Evolutionary conservation across 2,888 invertebrate species (phyloP).

Genomic region (Pteria penguin): DNA sequence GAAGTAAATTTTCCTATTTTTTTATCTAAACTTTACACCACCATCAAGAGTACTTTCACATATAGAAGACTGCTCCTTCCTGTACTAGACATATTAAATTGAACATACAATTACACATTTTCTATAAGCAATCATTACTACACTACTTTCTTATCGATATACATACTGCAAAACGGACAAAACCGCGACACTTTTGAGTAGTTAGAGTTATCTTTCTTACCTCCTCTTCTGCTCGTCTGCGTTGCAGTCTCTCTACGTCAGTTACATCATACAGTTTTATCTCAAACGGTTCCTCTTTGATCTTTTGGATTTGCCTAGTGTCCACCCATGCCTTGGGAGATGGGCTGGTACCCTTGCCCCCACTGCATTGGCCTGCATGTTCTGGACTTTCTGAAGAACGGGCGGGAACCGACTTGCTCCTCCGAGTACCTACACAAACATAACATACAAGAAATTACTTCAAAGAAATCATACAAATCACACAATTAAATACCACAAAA

Average conservation of each 20-base stretch:
- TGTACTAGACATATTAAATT: too few relatives aligned
- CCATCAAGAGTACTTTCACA: too few relatives aligned
- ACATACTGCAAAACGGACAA: too few relatives aligned
- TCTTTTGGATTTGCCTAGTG: slow-evolving; percentile 60
- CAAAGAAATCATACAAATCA: background rate
- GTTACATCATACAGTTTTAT: slow-evolving; percentile 81
- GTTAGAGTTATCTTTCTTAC: slow-evolving; percentile 61
- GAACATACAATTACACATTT: too few relatives aligned
- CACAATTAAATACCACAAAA: background rate
- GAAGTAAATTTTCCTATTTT: too few relatives aligned
- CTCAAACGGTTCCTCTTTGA: slow-evolving; percentile 74
- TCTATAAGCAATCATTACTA: too few relatives aligned
- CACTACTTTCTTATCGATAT: too few relatives aligned
- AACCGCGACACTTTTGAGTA: too few relatives aligned
- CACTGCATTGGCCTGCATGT: slow-evolving; percentile 60
- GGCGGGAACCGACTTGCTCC: slow-evolving; percentile 78
- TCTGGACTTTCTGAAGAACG: slow-evolving; percentile 71
- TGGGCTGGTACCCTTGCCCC: slow-evolving; percentile 62
- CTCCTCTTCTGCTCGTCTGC: slow-evolving; percentile 80
- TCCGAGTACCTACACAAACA: slow-evolving; percentile 59
- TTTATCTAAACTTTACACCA: too few relatives aligned
- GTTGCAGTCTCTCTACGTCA: slow-evolving; percentile 82
- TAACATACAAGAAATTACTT: background rate
- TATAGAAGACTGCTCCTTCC: too few relatives aligned
- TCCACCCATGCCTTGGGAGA: slow-evolving; percentile 73